Percentiles rank a stretch among this genome's conserved stretches.
These are phyloP conservation scores for Venusia cambrica DNA, from an alignment of 2,888 invertebrate species.

Conservation along the genomic window DNA sequence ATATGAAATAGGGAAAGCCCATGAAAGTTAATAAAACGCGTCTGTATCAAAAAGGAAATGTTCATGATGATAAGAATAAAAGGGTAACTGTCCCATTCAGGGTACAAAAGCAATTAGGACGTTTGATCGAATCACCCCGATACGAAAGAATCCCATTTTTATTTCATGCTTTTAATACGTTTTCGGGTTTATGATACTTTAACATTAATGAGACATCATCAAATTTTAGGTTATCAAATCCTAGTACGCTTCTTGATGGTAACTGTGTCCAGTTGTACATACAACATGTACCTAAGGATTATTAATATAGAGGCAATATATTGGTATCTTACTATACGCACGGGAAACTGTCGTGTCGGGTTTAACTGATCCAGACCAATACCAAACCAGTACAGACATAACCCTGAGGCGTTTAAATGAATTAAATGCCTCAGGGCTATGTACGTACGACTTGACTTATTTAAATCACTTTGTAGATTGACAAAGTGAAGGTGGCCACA, in stretches of 20 bases:
- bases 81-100: conserved; percentile 6
- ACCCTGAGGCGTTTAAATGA: no score
- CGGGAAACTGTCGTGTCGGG: no score
- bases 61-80: conserved; percentile 1
- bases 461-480: no score
- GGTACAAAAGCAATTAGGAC: conserved; percentile 27
- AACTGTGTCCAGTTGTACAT: no score
- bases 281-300: no score
- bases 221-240: conserved; percentile 6
- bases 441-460: no score
- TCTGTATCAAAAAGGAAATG: not conserved
- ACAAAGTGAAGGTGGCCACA: no score
- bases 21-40: not conserved
- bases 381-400: no score
- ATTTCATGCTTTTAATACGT: conserved; percentile 15
- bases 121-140: conserved; percentile 26
- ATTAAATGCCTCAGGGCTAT: no score
- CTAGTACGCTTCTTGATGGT: not conserved
- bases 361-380: no score
- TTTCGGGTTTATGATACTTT: conserved; percentile 13
- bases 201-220: conserved; percentile 8
- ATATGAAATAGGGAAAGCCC: not conserved
- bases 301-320: no score
- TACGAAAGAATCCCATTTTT: conserved; percentile 24
- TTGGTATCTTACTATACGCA: no score